Base-by-base conservation (phyloP, 2,113 vertebrate genomes). In the Crotalus horridus region DNA sequence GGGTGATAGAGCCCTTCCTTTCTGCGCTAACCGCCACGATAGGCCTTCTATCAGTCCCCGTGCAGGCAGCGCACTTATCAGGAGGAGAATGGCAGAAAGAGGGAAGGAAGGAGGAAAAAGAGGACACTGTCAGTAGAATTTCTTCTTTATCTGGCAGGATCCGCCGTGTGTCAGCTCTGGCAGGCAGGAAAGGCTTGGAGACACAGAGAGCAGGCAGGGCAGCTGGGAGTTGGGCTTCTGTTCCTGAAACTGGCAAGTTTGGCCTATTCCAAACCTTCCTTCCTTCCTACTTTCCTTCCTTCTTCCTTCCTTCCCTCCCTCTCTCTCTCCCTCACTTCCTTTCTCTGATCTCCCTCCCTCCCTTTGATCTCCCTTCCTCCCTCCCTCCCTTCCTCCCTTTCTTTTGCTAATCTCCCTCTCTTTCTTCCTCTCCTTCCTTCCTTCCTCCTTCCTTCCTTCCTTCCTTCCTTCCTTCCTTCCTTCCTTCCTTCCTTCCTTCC, bases 51-150 rank as follows among this genome's bases (percentile, higher is more conserved):
- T 99, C 98, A 98, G 98, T 97, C 95, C 96, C 97, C 96, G 96
- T 98, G 98, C 98, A 99, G 98, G 97, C 98, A 95, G 98, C 97
- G 96, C 98, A 97, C 98, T 99, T 99, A 99, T 99, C 98, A 97
- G 98, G 97, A 97, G 98, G 97, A 98, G 98, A 98, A 98, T 98
- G 98, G 98, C 97, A 98, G 97, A 98, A 89, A 55, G 39, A 74
- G 54, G 26, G 61, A 39, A n/a, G 29, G 21, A 21, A 23, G 46
- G 29, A 6, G 48, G 23, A 11, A 98, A 98, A 98, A 98, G 96
- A 98, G 98, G 51, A 48, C 5, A 98, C 98, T 98, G 97, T 98
- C 98, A 98, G 98, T 98, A 96, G 98, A 98, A 97, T 98, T 98
- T 64, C 46, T 97, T 98, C 98, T 96, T 97, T 97, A 95, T 97